Percentiles rank a stretch among this genome's conserved stretches.
Evolutionary conservation across 2,113 vertebrate genomes (phyloP).

Genomic region (Rafetus swinhoei): DNA sequence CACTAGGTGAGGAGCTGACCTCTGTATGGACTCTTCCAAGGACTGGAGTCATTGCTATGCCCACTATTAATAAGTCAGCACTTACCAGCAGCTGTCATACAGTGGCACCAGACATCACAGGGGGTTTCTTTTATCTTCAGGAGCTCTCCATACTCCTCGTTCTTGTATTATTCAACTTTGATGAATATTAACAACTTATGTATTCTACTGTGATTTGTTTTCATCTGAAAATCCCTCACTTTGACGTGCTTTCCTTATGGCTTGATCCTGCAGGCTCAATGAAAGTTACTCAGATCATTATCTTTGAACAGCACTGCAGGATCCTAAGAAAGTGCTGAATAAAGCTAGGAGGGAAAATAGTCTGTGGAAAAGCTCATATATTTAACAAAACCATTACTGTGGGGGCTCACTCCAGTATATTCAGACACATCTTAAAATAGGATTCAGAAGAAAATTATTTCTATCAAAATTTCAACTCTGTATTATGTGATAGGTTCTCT

Average conservation of each 20-base stretch:
- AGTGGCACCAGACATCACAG: neutral
- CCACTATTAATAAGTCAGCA: neutral
- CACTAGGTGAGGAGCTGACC: neutral
- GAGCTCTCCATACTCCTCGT: neutral
- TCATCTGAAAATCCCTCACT: neutral
- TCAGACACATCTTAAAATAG: neutral
- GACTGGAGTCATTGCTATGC: neutral
- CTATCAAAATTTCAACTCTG: neutral
- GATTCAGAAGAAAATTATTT: neutral
- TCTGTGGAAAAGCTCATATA: neutral
- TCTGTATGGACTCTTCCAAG: neutral
- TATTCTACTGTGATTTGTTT: neutral
- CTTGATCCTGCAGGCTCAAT: neutral
- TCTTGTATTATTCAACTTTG: fast-evolving
- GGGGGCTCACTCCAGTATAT: neutral
- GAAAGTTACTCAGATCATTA: neutral
- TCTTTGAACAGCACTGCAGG: neutral
- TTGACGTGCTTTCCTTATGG: fast-evolving
- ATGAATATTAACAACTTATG: neutral
- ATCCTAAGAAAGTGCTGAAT: neutral
- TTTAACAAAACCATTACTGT: neutral
- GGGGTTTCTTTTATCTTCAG: neutral
- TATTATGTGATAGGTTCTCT: neutral
- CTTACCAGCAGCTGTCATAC: neutral
- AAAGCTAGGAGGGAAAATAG: neutral